Evolutionary conservation across 2,888 invertebrate genomes (phyloP).

Genomic region (Spilarctia lutea): DNA sequence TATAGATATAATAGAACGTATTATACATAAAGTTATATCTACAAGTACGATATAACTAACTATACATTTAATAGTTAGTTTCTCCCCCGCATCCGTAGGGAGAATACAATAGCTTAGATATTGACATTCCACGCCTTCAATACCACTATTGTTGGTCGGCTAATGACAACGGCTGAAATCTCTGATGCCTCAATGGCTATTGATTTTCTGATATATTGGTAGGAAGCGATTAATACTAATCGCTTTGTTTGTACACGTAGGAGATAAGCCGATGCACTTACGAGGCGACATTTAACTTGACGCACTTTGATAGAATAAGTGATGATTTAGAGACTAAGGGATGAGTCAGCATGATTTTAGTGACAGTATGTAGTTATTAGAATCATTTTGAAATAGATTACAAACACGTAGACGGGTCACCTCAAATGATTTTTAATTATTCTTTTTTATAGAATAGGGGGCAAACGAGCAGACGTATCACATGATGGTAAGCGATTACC

Average conservation of each 20-base stretch:
- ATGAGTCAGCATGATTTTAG: neutral
- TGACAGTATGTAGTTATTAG: neutral
- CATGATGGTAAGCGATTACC: too few species aligned
- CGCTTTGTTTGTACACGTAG: conserved; percentile 20
- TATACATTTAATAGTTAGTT: conserved; percentile 57
- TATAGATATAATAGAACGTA: neutral
- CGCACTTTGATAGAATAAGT: neutral
- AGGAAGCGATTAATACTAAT: conserved; percentile 32
- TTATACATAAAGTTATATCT: neutral
- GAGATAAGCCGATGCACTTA: neutral
- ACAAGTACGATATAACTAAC: neutral
- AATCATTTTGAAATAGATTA: too few species aligned
- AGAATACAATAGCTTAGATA: conserved; percentile 73
- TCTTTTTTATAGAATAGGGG: too few species aligned
- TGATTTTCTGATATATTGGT: conserved; percentile 61
- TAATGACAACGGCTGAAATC: conserved; percentile 81
- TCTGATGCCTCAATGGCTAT: conserved; percentile 58
- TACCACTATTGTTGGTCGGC: conserved; percentile 71
- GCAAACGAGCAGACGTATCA: too few species aligned
- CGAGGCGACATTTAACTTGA: neutral
- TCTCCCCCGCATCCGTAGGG: conserved; percentile 51
- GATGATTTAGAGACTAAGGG: neutral
- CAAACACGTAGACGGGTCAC: too few species aligned
- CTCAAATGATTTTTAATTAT: too few species aligned
- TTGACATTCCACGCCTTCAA: conserved; percentile 77